Percentiles rank a stretch among this genome's conserved stretches.
These are phyloP conservation scores for Ellobius talpinus DNA, from an alignment of 2,113 vertebrate species.

Conservation along the genomic window DNA sequence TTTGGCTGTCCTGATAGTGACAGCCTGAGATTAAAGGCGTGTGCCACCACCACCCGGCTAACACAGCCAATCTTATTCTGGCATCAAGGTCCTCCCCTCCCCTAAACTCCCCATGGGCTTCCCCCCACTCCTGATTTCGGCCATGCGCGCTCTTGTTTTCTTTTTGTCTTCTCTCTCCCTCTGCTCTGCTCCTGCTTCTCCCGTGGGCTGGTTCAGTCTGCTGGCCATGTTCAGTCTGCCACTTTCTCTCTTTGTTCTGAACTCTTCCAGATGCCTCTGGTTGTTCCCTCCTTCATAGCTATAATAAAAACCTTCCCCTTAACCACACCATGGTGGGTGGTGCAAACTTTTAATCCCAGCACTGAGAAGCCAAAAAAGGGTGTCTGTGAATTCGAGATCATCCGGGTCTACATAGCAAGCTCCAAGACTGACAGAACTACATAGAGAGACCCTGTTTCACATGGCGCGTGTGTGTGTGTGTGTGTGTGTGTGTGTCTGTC, in stretches of 20 bases:
- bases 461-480: no score
- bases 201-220: not conserved
- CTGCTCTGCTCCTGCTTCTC: not conserved
- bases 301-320: not conserved
- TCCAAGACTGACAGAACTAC: not conserved
- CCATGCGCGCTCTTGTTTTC: not conserved
- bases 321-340: not conserved
- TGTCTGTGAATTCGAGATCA: not conserved
- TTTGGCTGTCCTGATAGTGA: not conserved
- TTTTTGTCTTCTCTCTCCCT: not conserved
- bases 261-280: not conserved
- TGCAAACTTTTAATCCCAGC: not conserved
- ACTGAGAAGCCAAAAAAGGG: not conserved
- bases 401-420: not conserved
- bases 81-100: not conserved
- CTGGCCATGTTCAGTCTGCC: not conserved
- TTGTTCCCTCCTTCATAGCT: not conserved
- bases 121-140: not conserved
- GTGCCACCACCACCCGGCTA: not conserved
- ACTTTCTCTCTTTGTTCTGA: not conserved
- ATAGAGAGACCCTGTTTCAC: not conserved
- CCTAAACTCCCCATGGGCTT: not conserved
- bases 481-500: not conserved
- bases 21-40: not conserved
- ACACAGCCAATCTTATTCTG: not conserved